Evolutionary conservation across 2,888 invertebrate genomes (phyloP).

Genomic region (Agrilus cyanescens): DNA sequence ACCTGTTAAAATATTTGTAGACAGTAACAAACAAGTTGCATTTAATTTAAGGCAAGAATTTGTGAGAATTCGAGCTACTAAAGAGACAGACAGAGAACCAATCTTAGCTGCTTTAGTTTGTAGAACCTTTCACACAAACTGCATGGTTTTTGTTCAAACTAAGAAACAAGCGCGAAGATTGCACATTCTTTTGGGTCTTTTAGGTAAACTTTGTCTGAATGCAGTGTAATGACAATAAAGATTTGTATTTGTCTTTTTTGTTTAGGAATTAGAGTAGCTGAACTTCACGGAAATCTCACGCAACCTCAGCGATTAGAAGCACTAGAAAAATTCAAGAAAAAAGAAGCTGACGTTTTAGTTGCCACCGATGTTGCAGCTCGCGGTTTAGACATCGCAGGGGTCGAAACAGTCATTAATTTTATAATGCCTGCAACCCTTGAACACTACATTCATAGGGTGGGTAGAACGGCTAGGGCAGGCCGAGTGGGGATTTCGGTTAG

Average conservation of each 20-base stretch:
- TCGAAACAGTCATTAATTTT: conserved; percentile 94
- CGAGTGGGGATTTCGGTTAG: conserved; percentile 89
- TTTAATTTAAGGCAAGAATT: conserved; percentile 94
- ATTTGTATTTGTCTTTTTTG: background rate
- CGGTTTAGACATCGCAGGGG: conserved; percentile 93
- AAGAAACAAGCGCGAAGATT: conserved; percentile 91
- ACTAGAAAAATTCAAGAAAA: conserved; percentile 76
- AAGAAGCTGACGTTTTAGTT: conserved; percentile 65
- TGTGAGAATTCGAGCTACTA: conserved; percentile 77
- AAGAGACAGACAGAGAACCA: conserved; percentile 86
- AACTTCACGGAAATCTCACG: conserved; percentile 92
- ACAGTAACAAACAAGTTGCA: conserved; percentile 92
- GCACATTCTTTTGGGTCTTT: conserved; percentile 79
- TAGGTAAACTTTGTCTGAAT: conserved; percentile 50
- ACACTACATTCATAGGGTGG: conserved; percentile 94
- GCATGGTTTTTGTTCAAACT: conserved; percentile 93
- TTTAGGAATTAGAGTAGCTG: conserved; percentile 55
- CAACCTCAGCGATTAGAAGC: conserved; percentile 90
- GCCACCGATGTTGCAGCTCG: conserved; percentile 90
- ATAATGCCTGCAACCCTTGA: conserved; percentile 89
- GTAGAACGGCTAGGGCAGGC: conserved; percentile 92
- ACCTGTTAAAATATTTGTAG: conserved; percentile 90
- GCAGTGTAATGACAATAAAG: too few relatives aligned
- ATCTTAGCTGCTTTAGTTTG: conserved; percentile 71
- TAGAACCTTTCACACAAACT: conserved; percentile 81